phyloP scores from a whole-genome alignment of 2,797 vertebrate species.

The Oophaga sylvatica region DNA sequence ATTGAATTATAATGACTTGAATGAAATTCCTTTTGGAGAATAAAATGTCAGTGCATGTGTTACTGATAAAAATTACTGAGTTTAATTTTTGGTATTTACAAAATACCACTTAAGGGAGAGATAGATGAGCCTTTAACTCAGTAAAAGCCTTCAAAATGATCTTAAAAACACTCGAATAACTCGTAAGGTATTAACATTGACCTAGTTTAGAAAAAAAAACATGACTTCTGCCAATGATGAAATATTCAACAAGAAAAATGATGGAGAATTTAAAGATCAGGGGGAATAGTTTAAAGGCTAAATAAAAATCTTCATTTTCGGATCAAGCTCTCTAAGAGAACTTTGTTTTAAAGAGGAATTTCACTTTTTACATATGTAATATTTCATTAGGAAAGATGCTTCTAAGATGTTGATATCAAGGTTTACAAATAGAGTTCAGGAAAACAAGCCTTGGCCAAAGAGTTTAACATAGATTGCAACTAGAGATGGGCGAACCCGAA shows the following conservation, averaged over 20 bases:
- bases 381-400: not conserved
- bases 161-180: not conserved
- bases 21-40: not conserved
- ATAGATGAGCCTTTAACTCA: not conserved
- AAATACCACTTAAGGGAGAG: not conserved
- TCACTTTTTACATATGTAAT: not conserved
- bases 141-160: conserved; percentile 1
- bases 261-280: not conserved
- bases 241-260: conserved; percentile 2
- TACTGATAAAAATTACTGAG: not conserved
- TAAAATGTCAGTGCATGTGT: not conserved
- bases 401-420: not conserved
- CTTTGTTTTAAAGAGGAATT: not conserved
- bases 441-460: no score
- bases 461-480: no score
- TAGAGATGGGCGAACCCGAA: no score
- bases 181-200: conserved; percentile 8
- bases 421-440: no score
- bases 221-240: not conserved
- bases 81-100: not conserved
- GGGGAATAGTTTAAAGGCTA: not conserved
- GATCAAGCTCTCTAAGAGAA: not conserved
- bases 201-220: conserved; percentile 16
- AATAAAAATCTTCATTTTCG: not conserved
- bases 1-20: not conserved